Conservation (phyloP, 1,140 invertebrate genomes). For the Aleiodes sp. region DNA sequence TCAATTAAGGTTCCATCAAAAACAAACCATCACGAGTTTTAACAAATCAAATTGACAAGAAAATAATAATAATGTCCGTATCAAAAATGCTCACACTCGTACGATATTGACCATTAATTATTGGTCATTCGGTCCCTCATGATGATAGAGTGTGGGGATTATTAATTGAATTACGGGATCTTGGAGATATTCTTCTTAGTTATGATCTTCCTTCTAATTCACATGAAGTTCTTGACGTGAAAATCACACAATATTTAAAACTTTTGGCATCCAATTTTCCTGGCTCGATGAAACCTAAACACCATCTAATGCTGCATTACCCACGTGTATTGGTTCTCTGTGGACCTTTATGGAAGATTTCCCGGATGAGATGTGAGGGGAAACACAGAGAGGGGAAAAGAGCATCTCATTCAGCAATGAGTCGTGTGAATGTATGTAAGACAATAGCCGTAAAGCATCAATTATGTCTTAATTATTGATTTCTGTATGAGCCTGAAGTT, state of each 20-base stretch:
- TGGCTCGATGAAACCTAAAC: conserved; percentile 26
- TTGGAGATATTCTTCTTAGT: conserved; percentile 28
- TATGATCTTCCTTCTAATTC: background rate
- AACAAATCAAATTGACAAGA: conserved; percentile 29
- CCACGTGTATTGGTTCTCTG: conserved; percentile 22
- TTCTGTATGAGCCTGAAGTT: too few species aligned
- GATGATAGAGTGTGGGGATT: conserved; percentile 35
- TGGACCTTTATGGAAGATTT: conserved; percentile 25
- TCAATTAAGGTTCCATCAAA: conserved; percentile 35
- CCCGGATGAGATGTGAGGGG: conserved; percentile 22
- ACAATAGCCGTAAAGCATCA: conserved; percentile 28
- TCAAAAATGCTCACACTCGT: conserved; percentile 44
- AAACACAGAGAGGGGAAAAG: conserved; percentile 12
- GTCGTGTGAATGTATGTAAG: conserved; percentile 18
- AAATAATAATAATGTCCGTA: conserved; percentile 33
- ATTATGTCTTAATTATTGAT: too few species aligned
- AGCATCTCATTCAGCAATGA: background rate
- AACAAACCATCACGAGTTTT: conserved; percentile 39
- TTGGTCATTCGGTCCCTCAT: conserved; percentile 39
- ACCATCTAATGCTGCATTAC: conserved; percentile 35
- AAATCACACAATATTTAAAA: conserved; percentile 24
- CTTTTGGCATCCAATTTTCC: conserved; percentile 20
- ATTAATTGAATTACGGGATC: conserved; percentile 32
- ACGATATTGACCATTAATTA: conserved; percentile 42
- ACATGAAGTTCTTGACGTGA: background rate